Evolutionary conservation across 2,888 invertebrate species (phyloP).

Genomic region (Atrina japonica): DNA sequence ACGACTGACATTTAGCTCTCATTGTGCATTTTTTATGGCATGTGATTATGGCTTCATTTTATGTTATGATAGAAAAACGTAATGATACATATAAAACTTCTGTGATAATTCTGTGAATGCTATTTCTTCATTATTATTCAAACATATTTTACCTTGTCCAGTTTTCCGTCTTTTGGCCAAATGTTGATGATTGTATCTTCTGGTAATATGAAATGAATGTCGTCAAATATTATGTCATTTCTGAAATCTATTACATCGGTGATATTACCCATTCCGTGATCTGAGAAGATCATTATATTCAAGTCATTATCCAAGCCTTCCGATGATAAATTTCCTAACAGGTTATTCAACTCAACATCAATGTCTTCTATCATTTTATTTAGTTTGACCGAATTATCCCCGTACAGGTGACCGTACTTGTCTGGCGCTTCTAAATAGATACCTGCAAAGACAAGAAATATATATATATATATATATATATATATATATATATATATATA

Average conservation of each 20-base stretch:
- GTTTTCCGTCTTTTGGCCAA: conserved; percentile 54
- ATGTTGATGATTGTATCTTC: conserved; percentile 49
- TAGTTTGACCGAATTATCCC: conserved; percentile 50
- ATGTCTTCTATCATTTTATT: conserved; percentile 43
- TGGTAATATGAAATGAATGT: conserved; percentile 46
- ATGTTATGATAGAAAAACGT: too few species aligned
- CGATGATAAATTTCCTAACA: conserved; percentile 44
- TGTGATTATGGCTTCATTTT: too few species aligned
- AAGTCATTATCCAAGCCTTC: conserved; percentile 40
- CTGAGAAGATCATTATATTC: conserved; percentile 62
- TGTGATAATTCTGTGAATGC: too few species aligned
- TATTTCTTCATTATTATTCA: too few species aligned
- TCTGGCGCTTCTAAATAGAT: conserved; percentile 60
- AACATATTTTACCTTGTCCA: conserved; percentile 44
- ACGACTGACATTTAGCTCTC: too few species aligned
- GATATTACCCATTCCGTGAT: conserved; percentile 67
- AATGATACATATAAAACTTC: too few species aligned
- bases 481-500: too few species aligned
- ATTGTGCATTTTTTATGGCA: too few species aligned
- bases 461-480: too few species aligned
- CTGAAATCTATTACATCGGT: conserved; percentile 49
- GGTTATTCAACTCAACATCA: conserved; percentile 41
- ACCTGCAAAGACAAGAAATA: conserved; percentile 36
- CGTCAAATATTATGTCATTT: conserved; percentile 39
- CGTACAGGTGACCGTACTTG: conserved; percentile 53